Conservation (phyloP, 2,797 vertebrate species). For the Tragopan temminckii region DNA sequence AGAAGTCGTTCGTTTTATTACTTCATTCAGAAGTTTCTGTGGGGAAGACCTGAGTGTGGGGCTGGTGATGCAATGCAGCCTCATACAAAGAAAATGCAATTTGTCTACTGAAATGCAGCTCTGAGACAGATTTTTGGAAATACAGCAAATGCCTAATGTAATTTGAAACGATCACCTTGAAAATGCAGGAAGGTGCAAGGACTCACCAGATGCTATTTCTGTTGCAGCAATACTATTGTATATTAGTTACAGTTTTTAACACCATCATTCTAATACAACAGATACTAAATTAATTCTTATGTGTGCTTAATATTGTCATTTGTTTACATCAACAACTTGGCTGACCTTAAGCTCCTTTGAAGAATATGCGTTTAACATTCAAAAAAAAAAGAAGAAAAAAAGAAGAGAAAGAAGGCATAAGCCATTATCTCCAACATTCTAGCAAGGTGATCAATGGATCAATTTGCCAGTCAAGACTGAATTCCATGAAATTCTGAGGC, state of each 20-base stretch:
- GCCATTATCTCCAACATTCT: neutral
- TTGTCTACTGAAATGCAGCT: neutral
- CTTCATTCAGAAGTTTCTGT: neutral
- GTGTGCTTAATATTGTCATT: neutral
- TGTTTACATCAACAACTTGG: neutral
- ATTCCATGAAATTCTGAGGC: neutral
- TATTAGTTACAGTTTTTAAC: neutral
- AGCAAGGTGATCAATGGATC: neutral
- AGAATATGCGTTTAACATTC: neutral
- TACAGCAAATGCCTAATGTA: neutral
- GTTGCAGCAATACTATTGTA: neutral
- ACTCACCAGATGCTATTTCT: neutral
- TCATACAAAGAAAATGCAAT: neutral
- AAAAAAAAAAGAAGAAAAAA: neutral
- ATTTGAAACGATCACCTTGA: neutral
- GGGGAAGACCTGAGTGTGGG: neutral
- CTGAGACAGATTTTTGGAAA: neutral
- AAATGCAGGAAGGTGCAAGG: neutral
- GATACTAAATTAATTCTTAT: neutral
- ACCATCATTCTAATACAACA: neutral
- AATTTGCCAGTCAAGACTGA: neutral
- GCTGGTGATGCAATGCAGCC: neutral
- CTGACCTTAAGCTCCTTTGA: constrained; percentile 9
- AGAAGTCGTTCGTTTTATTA: neutral
- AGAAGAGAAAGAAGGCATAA: neutral